Base-by-base conservation (phyloP, 2,888 invertebrate genomes). In the Saturnia pavonia region DNA sequence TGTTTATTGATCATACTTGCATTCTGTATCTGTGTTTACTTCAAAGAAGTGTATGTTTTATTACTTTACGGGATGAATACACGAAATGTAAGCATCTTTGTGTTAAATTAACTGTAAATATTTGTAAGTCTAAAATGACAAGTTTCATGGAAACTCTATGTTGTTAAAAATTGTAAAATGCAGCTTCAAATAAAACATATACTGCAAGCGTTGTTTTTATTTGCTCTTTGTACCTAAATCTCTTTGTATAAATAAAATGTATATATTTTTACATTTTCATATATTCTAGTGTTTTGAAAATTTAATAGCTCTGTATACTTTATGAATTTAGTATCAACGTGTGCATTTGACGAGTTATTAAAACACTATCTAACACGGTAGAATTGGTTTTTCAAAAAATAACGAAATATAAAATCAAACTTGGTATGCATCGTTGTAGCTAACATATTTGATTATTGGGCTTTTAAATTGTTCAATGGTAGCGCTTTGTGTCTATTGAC, bases 111-210 rank as follows among this genome's bases (percentile, higher is more conserved):
- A 80, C 74, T 90, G 87, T 88, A 88, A 82, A 89, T 89, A 88
- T 77, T 76, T 79, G 82, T 82, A 80, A 82, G 82, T 78, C 82
- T 80, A 82, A 84, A 80, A 85, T 60, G 85, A 85, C 83, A 86
- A 87, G 91, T 91, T 92, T 92, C 91, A 84, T 85, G 89, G 91
- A 92, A 91, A 91, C 91, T 87, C 83, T 85, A 85, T 89, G 87
- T 88, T 91, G 88, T 90, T 92, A 88, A 89, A 85, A 89, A 89
- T 89, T 91, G 88, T 90, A 90, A 91, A 88, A 85, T 84, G 85
- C 89, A 88, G 91, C 91, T 91, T 91, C 86, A 85, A 88, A 88
- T 90, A 88, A 91, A 92, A 88, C 83, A 82, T 88, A 87, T 90
- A 89, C 84, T 88, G 86, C 85, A 79, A 80, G 25, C 25, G 54